Percentiles rank a stretch among this genome's conserved stretches.
Evolutionary conservation across 2,113 vertebrate genomes (phyloP).

Genomic region (Rana temporaria): DNA sequence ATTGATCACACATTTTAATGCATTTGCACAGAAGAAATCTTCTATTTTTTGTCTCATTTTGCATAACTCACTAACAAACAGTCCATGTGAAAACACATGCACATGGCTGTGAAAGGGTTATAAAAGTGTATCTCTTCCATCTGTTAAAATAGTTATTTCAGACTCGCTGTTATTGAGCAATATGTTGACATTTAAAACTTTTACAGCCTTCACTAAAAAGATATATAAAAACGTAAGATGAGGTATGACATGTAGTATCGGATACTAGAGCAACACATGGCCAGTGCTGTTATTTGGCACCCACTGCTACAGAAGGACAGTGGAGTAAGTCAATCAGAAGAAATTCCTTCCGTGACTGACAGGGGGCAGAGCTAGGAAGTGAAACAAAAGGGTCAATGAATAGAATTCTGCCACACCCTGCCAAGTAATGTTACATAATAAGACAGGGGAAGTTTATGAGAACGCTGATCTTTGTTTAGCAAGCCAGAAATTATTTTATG

Average conservation of each 20-base stretch:
- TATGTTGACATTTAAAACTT: not conserved
- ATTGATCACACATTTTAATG: too few species aligned
- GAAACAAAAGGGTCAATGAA: conserved; percentile 69
- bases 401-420: conserved; percentile 68
- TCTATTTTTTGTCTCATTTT: too few species aligned
- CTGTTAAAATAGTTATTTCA: too few species aligned
- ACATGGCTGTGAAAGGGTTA: too few species aligned
- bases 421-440: conserved; percentile 55
- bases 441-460: conserved; percentile 57
- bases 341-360: conserved; percentile 44
- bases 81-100: too few species aligned
- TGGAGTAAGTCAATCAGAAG: not conserved
- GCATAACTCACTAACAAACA: too few species aligned
- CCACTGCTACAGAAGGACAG: not conserved
- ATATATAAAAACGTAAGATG: not conserved
- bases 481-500: not conserved
- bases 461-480: conserved; percentile 2
- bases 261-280: not conserved
- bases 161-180: too few species aligned
- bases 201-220: not conserved
- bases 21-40: too few species aligned
- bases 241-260: too few species aligned
- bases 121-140: too few species aligned
- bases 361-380: conserved; percentile 65
- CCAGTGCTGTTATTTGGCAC: not conserved